Conservation (phyloP, 2,888 invertebrate genomes). For the Tipula confusa region DNA sequence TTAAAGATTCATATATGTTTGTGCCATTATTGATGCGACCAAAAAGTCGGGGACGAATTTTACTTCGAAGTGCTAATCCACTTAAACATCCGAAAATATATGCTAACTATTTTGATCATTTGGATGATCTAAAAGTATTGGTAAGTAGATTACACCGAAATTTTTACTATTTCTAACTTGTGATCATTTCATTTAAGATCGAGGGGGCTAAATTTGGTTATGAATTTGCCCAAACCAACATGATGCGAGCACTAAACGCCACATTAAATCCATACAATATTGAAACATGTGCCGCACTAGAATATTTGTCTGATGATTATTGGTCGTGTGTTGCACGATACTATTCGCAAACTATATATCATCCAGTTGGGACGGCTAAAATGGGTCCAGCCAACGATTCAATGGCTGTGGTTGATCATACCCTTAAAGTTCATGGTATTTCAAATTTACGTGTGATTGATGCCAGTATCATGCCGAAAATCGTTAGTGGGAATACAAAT, state of each 20-base stretch:
- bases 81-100: conserved; percentile 74
- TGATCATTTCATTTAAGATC: conserved; percentile 51
- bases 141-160: conserved; percentile 52
- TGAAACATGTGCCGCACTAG: conserved; percentile 61
- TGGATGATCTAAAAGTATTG: conserved; percentile 64
- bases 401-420: conserved; percentile 65
- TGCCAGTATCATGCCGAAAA: conserved; percentile 77
- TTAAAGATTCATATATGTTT: conserved; percentile 62
- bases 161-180: not conserved
- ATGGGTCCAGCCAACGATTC: conserved; percentile 64
- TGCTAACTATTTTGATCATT: conserved; percentile 78
- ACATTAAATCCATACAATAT: conserved; percentile 61
- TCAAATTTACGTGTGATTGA: conserved; percentile 69
- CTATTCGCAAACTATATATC: conserved; percentile 75
- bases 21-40: conserved; percentile 70
- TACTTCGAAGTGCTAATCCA: conserved; percentile 65
- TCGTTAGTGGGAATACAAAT: conserved; percentile 75
- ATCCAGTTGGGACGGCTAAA: conserved; percentile 76
- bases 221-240: conserved; percentile 56
- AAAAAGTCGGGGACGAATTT: conserved; percentile 63
- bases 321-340: conserved; percentile 71
- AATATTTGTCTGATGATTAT: conserved; percentile 67
- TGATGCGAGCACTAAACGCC: conserved; percentile 58
- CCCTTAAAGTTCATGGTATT: conserved; percentile 65
- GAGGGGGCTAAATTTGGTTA: conserved; percentile 71